phyloP scores from a whole-genome alignment of 2,797 vertebrate species.

The Urocyon cinereoargenteus region DNA sequence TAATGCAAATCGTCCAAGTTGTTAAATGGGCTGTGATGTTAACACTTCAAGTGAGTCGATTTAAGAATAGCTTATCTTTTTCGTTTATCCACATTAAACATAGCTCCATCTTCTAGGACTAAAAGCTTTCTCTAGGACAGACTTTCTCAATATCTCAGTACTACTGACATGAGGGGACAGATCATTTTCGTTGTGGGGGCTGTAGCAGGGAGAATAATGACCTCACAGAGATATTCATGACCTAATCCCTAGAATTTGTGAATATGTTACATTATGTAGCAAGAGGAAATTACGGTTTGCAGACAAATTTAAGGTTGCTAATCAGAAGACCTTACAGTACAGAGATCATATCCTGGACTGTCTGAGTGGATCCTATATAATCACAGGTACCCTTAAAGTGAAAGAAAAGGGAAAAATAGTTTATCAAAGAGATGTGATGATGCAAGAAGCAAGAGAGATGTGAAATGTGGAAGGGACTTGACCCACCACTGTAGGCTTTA shows the following conservation, averaged over 20 bases:
- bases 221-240: background rate
- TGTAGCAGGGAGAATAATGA: background rate
- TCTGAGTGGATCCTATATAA: background rate
- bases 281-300: background rate
- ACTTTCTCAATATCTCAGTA: background rate
- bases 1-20: slow-evolving; percentile 76
- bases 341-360: background rate
- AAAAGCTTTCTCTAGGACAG: background rate
- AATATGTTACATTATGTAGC: background rate
- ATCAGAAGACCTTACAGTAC: background rate
- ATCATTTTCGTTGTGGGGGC: background rate
- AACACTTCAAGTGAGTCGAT: background rate
- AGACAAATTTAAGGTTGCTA: background rate
- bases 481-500: background rate
- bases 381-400: background rate
- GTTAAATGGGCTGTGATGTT: slow-evolving; percentile 68
- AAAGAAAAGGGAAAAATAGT: background rate
- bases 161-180: background rate
- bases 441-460: background rate
- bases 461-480: background rate
- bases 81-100: slow-evolving; percentile 27
- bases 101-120: background rate
- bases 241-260: background rate
- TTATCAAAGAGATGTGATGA: background rate
- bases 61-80: slow-evolving; percentile 55